These are phyloP conservation scores for Drosophila rhopaloa DNA, from an alignment of 1,140 invertebrate genomes.

Conservation along the genomic window DNA sequence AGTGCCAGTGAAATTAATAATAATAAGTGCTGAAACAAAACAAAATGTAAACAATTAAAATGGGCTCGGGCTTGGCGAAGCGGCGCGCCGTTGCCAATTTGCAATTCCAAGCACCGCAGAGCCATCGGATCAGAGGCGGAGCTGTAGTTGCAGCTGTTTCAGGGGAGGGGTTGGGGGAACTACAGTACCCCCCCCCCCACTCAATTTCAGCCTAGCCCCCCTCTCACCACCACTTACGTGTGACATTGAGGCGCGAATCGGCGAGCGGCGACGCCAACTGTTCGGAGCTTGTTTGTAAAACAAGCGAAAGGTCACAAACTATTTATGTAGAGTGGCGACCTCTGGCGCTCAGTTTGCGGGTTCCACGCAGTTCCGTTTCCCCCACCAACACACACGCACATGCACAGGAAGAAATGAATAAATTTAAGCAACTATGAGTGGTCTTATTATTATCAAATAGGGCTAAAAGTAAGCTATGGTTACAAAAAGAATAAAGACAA, in stretches of 20 bases:
- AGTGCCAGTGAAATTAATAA: conserved; percentile 76
- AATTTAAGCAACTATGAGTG: not conserved
- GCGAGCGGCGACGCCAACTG: conserved; percentile 53
- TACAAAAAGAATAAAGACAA: too few relatives aligned
- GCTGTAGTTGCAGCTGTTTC: conserved; percentile 24
- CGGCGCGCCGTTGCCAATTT: conserved; percentile 72
- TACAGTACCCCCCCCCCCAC: not conserved
- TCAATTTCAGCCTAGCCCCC: not conserved
- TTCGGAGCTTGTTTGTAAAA: conserved; percentile 76
- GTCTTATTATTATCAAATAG: too few relatives aligned
- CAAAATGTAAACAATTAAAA: conserved; percentile 83
- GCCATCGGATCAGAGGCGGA: conserved; percentile 35
- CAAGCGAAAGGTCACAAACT: conserved; percentile 80
- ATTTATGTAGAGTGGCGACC: conserved; percentile 76
- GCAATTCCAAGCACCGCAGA: conserved; percentile 73
- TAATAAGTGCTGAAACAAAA: conserved; percentile 81
- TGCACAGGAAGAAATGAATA: conserved; percentile 15
- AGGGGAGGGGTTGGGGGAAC: not conserved
- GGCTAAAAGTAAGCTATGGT: too few relatives aligned
- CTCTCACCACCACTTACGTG: conserved; percentile 30
- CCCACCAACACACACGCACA: conserved; percentile 38
- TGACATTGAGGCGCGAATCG: conserved; percentile 72
- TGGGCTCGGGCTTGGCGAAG: conserved; percentile 65
- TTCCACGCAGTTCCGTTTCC: conserved; percentile 60
- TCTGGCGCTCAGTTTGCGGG: conserved; percentile 58